Percentiles rank a stretch among this genome's conserved stretches.
phyloP scores from a whole-genome alignment of 2,797 vertebrate genomes.

The Gallinago stenura region DNA sequence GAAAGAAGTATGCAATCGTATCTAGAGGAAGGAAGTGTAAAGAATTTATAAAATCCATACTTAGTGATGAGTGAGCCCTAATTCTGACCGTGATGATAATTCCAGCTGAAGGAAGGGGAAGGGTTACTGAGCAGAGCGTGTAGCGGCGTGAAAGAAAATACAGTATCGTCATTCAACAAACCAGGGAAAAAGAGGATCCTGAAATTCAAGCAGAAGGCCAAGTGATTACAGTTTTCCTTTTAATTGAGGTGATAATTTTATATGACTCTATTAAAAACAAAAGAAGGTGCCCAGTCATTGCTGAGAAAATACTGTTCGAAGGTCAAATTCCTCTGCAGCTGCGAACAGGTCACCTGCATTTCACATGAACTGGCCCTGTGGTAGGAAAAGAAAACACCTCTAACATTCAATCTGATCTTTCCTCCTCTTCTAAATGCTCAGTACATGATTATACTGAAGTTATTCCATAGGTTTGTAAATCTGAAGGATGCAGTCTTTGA shows the following conservation, averaged over 20 bases:
- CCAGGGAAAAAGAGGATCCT: background rate
- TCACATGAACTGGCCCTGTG: background rate
- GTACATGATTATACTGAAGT: background rate
- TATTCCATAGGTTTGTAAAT: background rate
- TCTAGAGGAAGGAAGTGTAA: background rate
- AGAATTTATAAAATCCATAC: background rate
- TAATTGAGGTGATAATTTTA: slow-evolving; percentile 16
- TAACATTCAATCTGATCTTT: background rate
- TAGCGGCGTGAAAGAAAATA: background rate
- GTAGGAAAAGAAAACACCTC: slow-evolving; percentile 20
- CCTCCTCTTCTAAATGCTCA: background rate
- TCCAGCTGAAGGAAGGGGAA: background rate
- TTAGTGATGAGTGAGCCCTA: background rate
- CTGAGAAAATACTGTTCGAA: slow-evolving; percentile 36
- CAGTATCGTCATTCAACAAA: background rate
- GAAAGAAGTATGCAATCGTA: background rate
- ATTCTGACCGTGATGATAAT: background rate
- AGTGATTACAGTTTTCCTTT: background rate
- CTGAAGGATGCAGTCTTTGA: background rate
- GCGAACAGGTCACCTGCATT: slow-evolving; percentile 23
- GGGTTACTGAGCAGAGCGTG: background rate
- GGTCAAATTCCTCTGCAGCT: slow-evolving; percentile 49
- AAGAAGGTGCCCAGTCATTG: background rate
- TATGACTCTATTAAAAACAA: background rate
- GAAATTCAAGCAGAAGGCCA: background rate